These are phyloP conservation scores for Nycticryphes semicollaris DNA, from an alignment of 2,113 vertebrate species.

Conservation along the genomic window DNA sequence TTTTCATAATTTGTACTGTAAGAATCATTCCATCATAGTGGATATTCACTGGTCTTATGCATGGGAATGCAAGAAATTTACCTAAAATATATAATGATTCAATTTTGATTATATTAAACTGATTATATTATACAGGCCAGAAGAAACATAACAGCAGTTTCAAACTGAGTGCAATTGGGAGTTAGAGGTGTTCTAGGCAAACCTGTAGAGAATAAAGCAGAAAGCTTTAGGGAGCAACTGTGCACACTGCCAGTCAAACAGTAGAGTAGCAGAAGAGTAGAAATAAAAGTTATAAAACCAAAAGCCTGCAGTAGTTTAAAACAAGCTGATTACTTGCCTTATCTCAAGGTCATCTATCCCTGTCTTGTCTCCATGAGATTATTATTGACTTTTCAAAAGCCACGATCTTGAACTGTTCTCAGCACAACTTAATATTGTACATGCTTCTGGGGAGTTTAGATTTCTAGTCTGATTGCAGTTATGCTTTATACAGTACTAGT, in stretches of 20 bases:
- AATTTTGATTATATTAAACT: neutral
- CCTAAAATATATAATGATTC: neutral
- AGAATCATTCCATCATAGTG: neutral
- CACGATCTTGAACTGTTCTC: neutral
- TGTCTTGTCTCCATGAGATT: neutral
- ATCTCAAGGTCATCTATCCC: neutral
- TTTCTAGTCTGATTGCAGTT: neutral
- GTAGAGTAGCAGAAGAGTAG: neutral
- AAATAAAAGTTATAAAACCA: neutral
- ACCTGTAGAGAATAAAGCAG: neutral
- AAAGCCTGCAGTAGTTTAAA: neutral
- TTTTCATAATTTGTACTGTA: neutral
- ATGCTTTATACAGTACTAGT: neutral
- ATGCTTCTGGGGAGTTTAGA: neutral
- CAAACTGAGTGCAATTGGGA: neutral
- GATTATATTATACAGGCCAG: neutral
- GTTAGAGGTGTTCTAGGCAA: neutral
- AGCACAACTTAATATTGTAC: neutral
- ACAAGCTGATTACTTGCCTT: neutral
- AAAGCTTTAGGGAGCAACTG: neutral
- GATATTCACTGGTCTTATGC: neutral
- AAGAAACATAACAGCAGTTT: neutral
- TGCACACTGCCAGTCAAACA: neutral
- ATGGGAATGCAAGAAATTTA: neutral
- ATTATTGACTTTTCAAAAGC: neutral